Evolutionary conservation across 2,888 invertebrate genomes (phyloP).

Genomic region (Epistrophe eligans): DNA sequence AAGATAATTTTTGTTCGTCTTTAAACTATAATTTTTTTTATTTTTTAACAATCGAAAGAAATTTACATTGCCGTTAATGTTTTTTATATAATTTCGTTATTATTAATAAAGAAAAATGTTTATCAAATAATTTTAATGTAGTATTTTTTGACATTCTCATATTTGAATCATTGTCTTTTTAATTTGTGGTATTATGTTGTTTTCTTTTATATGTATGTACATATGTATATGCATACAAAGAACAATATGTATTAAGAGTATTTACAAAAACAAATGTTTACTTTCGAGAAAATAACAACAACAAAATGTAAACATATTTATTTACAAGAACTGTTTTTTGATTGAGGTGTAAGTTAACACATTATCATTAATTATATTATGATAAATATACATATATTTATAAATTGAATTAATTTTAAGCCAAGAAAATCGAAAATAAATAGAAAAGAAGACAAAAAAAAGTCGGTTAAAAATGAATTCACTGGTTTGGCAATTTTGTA

Average conservation of each 20-base stretch:
- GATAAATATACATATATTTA: conserved; percentile 42
- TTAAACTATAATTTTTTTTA: conserved; percentile 18
- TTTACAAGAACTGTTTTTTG: conserved; percentile 61
- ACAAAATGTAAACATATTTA: conserved; percentile 57
- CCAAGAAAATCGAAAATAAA: conserved; percentile 43
- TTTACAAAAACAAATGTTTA: conserved; percentile 24
- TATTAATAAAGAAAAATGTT: conserved; percentile 19
- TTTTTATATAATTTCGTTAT: conserved; percentile 20
- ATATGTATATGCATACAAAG: conserved; percentile 9
- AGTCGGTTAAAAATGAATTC: conserved; percentile 9
- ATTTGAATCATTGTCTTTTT: conserved; percentile 27
- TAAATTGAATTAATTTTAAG: conserved; percentile 66
- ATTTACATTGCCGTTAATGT: conserved; percentile 62
- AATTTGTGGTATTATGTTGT: conserved; percentile 30
- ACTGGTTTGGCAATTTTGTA: conserved; percentile 51
- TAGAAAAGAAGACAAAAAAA: neutral
- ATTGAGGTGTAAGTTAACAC: conserved; percentile 39
- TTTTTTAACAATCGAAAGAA: conserved; percentile 43
- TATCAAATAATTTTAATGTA: conserved; percentile 22
- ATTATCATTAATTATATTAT: conserved; percentile 44
- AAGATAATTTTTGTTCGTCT: conserved; percentile 52
- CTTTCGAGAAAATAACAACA: conserved; percentile 18
- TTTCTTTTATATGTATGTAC: conserved; percentile 17
- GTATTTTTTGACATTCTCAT: conserved; percentile 27
- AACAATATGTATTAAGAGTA: conserved; percentile 29